These are phyloP conservation scores for Bubalus kerabau DNA, from an alignment of 2,113 vertebrate species.

Conservation along the genomic window DNA sequence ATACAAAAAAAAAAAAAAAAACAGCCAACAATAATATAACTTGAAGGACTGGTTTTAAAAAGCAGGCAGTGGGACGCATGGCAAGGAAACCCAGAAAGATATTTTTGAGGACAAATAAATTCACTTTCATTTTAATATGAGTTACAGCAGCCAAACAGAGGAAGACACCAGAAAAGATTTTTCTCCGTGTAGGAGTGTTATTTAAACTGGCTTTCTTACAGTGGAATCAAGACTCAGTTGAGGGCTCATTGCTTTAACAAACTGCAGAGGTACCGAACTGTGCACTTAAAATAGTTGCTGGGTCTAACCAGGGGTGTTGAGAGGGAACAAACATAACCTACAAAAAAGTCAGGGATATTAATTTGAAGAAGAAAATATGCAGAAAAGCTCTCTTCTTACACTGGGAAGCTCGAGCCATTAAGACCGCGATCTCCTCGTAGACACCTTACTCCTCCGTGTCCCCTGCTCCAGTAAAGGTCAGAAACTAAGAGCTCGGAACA, in stretches of 20 bases:
- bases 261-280: neutral
- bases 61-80: neutral
- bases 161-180: neutral
- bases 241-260: neutral
- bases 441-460: neutral
- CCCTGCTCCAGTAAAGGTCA: neutral
- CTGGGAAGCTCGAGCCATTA: neutral
- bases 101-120: constrained; percentile 19
- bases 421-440: neutral
- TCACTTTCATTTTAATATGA: neutral
- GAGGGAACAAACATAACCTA: neutral
- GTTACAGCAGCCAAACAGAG: neutral
- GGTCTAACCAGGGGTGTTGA: neutral
- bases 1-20: neutral
- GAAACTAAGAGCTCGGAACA: neutral
- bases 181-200: neutral
- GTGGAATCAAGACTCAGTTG: neutral
- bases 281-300: neutral
- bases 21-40: neutral
- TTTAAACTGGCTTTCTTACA: neutral
- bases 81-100: constrained; percentile 1
- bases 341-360: neutral
- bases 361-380: neutral
- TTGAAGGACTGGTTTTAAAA: neutral
- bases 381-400: neutral